phyloP scores from a whole-genome alignment of 2,113 vertebrate genomes.

The Paracanthobrama guichenoti region DNA sequence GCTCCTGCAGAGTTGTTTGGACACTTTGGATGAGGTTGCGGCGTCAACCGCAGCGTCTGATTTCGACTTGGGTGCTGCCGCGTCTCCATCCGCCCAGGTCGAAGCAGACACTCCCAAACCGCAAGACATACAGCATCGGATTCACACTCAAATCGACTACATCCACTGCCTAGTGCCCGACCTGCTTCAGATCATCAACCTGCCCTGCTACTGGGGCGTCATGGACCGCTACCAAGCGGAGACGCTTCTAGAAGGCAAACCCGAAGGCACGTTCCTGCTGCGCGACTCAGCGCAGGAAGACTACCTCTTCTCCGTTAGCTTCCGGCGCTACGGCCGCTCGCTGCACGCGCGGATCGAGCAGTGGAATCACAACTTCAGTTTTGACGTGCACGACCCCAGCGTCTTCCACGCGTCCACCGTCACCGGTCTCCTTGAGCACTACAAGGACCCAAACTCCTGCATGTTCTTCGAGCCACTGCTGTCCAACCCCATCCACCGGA shows the following conservation, averaged over 20 bases:
- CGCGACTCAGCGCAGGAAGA: conserved; percentile 85
- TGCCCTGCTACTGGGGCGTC: conserved; percentile 84
- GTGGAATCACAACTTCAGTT: conserved; percentile 87
- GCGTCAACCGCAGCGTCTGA: conserved; percentile 55
- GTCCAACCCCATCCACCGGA: conserved; percentile 78
- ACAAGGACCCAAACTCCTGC: conserved; percentile 85
- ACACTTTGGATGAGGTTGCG: conserved; percentile 77
- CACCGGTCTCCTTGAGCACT: conserved; percentile 79
- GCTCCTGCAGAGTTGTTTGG: conserved; percentile 76
- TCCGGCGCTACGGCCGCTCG: conserved; percentile 82
- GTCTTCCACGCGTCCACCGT: conserved; percentile 82
- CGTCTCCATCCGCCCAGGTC: conserved; percentile 49
- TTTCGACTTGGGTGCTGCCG: conserved; percentile 36
- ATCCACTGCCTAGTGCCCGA: conserved; percentile 84
- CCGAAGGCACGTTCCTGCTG: conserved; percentile 83
- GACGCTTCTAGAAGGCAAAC: conserved; percentile 77
- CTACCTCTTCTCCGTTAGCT: conserved; percentile 85
- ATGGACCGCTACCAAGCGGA: conserved; percentile 85
- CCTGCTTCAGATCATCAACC: conserved; percentile 77
- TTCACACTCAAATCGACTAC: conserved; percentile 82
- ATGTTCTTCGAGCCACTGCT: conserved; percentile 87
- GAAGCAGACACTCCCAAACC: conserved; percentile 58
- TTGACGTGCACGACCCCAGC: conserved; percentile 83
- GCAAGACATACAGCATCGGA: conserved; percentile 71
- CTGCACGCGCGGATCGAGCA: conserved; percentile 84